Percentiles rank a stretch among this genome's conserved stretches.
Evolutionary conservation across 2,113 vertebrate species (phyloP).

Genomic region (Strix uralensis): DNA sequence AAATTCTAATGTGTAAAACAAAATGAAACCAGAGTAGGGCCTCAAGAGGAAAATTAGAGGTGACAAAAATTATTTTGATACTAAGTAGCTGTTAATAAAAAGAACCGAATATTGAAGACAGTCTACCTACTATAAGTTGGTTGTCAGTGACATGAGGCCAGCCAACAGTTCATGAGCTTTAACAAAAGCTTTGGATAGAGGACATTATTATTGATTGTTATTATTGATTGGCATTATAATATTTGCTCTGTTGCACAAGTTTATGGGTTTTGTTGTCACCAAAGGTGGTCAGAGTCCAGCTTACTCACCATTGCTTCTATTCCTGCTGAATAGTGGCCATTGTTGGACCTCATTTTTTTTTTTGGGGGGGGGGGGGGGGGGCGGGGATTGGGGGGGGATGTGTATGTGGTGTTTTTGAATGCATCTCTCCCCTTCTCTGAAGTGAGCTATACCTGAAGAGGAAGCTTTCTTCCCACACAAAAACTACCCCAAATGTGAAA

Average conservation of each 20-base stretch:
- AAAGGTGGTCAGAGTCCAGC: neutral
- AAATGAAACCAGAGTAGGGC: neutral
- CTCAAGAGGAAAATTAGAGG: neutral
- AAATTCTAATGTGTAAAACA: neutral
- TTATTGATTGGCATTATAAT: too few relatives aligned
- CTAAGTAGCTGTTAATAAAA: neutral
- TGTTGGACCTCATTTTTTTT: accelerated
- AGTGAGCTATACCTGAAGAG: neutral
- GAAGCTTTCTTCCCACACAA: neutral
- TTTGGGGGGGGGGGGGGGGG: too few relatives aligned
- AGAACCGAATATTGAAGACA: neutral
- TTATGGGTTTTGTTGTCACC: neutral
- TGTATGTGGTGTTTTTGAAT: neutral
- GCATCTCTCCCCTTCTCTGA: neutral
- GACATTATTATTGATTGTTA: neutral
- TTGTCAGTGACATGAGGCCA: neutral
- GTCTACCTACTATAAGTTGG: neutral
- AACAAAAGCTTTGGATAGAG: neutral
- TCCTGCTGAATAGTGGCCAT: neutral
- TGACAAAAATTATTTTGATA: neutral
- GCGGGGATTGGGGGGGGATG: accelerated
- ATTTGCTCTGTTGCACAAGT: neutral
- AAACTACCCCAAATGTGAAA: neutral
- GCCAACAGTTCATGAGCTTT: neutral
- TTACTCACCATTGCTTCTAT: neutral